Percentiles rank a stretch among this genome's conserved stretches.
These are phyloP conservation scores for Phenganax subtilis DNA, from an alignment of 92 coral and sea anemone genomes.

Conservation along the genomic window DNA sequence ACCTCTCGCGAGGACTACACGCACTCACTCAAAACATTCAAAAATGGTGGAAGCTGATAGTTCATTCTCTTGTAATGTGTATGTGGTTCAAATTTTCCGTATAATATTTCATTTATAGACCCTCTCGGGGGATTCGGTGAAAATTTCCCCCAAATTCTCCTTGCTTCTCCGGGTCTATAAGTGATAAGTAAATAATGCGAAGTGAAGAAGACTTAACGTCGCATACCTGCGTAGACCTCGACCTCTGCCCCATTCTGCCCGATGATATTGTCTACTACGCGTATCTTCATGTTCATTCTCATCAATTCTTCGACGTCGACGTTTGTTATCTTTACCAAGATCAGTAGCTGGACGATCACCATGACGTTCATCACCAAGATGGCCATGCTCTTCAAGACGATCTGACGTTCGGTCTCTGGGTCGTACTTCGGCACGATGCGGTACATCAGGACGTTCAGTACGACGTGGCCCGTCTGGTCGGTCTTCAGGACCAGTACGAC, in stretches of 20 bases:
- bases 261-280: conserved; percentile 18
- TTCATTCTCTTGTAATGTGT: no score
- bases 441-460: neutral
- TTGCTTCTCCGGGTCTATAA: no score
- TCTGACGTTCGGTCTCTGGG: conserved; percentile 8
- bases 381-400: neutral
- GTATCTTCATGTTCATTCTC: neutral
- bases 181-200: no score
- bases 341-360: neutral
- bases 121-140: no score
- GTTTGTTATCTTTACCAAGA: neutral
- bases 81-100: no score
- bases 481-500: neutral
- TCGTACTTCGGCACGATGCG: conserved; percentile 15
- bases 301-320: neutral
- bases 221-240: conserved; percentile 43
- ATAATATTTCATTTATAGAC: no score
- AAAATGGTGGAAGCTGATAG: no score
- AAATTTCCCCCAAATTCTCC: no score
- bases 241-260: conserved; percentile 40
- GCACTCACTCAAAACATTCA: no score
- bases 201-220: neutral
- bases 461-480: conserved; percentile 1
- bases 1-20: no score
- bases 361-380: neutral